Evolutionary conservation across 2,888 invertebrate genomes (phyloP), one percentile per base, ranked within the genome.

Genomic region (Oligia latruncula): DNA sequence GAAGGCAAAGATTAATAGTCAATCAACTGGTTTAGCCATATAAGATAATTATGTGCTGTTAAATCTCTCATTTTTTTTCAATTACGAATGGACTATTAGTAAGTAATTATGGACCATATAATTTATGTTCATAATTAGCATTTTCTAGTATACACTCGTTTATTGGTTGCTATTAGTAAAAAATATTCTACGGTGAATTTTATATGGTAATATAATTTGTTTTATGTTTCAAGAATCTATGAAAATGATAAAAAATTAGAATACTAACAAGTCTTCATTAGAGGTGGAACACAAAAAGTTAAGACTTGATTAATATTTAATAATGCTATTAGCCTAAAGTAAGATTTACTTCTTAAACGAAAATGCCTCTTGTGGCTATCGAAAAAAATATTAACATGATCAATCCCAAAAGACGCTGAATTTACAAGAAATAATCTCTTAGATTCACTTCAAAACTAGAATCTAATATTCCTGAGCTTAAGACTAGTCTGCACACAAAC

Each of bases 41-140:
- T 76, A 77, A 55, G 49, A 80, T 84, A 84, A 87, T 86, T 84
- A 84, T 77, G 81, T 74, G 84, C 88, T 81, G 68, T 84, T 80
- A 77, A 80, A 84, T 71, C 43, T 78, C 52, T 64, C 65, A 58
- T 74, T 84, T 85, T 72, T 55, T 78, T 86, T 66, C 71, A 58
- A 77, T 74, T 73, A 78, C 65, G 64, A 74, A 78, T 81, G 35
- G 77, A 65, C 87, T 86, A 86, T 87, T 87, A 87, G 78, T 78
- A 84, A 79, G 84, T 87, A 82, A 87, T 87, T 87, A 87, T 82
- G 82, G 60, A 65, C 78, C 75, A 81, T 87, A 87, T 81, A 87
- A 86, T 87, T 84, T 84, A 87, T 87, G 78, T 80, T 73, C 90
- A 91, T 85, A 76, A 87, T 87, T 85, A 85, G 68, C 83, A 83